Evolutionary conservation across 1,140 invertebrate genomes (phyloP), one percentile per base, ranked within the genome.

Genomic region (Macrocentrus cingulum): DNA sequence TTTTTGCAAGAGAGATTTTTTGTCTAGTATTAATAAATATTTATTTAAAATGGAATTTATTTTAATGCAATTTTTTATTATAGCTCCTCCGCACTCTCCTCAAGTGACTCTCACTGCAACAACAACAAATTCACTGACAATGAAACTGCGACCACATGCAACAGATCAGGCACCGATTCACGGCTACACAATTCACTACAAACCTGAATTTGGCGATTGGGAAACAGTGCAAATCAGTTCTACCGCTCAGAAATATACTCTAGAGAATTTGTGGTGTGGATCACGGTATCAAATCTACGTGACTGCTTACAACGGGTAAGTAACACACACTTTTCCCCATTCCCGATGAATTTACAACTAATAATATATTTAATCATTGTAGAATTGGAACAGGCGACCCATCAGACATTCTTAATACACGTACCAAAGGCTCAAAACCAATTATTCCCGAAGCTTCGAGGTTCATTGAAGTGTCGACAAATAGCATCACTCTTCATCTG

Each of bases 151-250:
- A 69, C 87, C 90, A 7, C 88, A 90, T 62, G 83, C 88, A 20
- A 83, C 82, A 34, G 89, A 91, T 61, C 86, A 83, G 22, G 88
- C 89, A 37, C 88, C 89, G 8, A 84, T 91, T 59, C 89, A 91
- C 59, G 92, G 92, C 0, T 93, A 94, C 72, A 94, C 91, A n/a
- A 85, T 95, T 59, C 90, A 93, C 70, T 95, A 93, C 80, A 95
- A 95, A 74, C 91, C 89, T 20, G 94, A 95, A 80, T 95, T 93
- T 68, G 92, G 92, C 20, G 92, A 95, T 68, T 94, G 91, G 92
- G 91, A 94, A 77, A 91, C 89, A 25, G 84, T 88, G 49, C 91
- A 92, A 80, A 87, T 90, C 37, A 79, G 77, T 56, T 86, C 88
- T 56, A 87, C 86, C 65, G 87, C 87, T 22, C 86, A 90, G 45